Evolutionary conservation across 1,140 invertebrate species (phyloP), one percentile per base, ranked within the genome.

Genomic region (Paraescarpia echinospica): DNA sequence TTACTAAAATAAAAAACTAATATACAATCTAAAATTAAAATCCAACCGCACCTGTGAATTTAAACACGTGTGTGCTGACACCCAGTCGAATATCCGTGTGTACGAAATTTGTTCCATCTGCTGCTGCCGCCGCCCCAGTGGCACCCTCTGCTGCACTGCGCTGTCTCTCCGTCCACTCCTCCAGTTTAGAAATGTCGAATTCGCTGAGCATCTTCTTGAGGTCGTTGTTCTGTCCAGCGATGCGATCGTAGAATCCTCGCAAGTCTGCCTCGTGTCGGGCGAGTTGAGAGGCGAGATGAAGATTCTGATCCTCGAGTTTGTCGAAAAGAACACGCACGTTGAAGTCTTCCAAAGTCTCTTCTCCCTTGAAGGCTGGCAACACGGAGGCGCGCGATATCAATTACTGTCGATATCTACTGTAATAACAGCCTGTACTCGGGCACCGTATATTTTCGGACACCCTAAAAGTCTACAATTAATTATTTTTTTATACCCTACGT

Each of bases 261-360:
- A 95, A 94, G 92, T 96, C 95, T 88, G 95, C 95, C 91, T 95
- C 93, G 90, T 96, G 95, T 34, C 94, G 92, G 18, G 95, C 95
- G 88, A 96, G 92, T 93, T 95, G 95, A 31, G 95, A 95, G 2
- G 95, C 95, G 92, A 96, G 93, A 35, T 96, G 95, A 0, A 95
- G 94, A 92, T 96, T 96, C 94, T 96, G 95, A 92, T 96, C 95
- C 92, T 96, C 95, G 14, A 96, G 94, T 92, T 96, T 96, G 94
- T 96, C 95, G 89, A 95, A 96, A 41, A 96, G 93, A 1, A 96
- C 95, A 35, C 95, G 94, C 2, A 95, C 95, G 92, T 95, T 96
- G 94, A 96, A 96, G 88, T 95, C 94, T 89, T 96, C 95, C 89
- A 96, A 93, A 34, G 51, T 35, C 33, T 89, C 33, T n/a, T 93